phyloP scores from a whole-genome alignment of 2,113 vertebrate species.

The Antigone vipio region DNA sequence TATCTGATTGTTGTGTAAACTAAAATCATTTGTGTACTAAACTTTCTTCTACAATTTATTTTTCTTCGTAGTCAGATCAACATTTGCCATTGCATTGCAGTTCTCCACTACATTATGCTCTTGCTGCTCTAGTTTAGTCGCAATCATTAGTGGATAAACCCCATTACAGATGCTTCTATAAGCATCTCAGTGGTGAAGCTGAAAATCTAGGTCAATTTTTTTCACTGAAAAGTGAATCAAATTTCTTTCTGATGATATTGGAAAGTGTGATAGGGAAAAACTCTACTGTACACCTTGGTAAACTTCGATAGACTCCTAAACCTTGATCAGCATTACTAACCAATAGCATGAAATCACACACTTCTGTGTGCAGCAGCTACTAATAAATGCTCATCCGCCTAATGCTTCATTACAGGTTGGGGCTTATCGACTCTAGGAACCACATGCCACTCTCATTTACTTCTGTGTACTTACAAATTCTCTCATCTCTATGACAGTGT shows the following conservation, averaged over 20 bases:
- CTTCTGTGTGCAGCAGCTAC: not conserved
- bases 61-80: not conserved
- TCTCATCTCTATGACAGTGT: not conserved
- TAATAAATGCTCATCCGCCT: not conserved
- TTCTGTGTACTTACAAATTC: not conserved
- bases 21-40: not conserved
- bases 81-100: not conserved
- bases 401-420: not conserved
- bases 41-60: not conserved
- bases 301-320: not conserved
- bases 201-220: conserved; percentile 63
- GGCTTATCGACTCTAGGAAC: not conserved
- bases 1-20: not conserved
- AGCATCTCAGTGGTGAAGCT: not conserved
- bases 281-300: not conserved
- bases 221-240: conserved; percentile 23
- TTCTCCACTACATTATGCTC: not conserved
- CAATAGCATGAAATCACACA: not conserved
- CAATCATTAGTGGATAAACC: conserved; percentile 16
- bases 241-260: conserved; percentile 35
- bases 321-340: conserved; percentile 11
- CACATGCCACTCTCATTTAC: not conserved
- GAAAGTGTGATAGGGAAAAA: not conserved
- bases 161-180: not conserved
- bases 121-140: not conserved